Evolutionary conservation across 2,888 invertebrate genomes (phyloP), one percentile per base, ranked within the genome.

Genomic region (Amphiduros pacificus): DNA sequence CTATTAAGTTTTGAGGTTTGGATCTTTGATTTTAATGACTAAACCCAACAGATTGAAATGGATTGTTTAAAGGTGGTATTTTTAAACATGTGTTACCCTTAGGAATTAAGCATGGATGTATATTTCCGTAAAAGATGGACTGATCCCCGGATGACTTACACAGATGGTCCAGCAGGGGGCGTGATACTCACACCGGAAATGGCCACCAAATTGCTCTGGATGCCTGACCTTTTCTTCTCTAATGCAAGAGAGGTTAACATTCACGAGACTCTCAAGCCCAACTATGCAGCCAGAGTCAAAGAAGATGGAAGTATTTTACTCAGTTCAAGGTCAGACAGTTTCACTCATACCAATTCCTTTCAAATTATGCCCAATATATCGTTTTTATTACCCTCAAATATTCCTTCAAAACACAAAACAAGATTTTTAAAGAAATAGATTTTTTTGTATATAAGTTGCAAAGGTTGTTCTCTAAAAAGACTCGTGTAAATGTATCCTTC

Each of bases 71-170:
- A n/a, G n/a, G n/a, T n/a, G n/a, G n/a, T n/a, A n/a, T n/a, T n/a
- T n/a, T n/a, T n/a, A n/a, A n/a, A n/a, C n/a, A n/a, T 54, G 20
- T 29, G 5, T 4, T 22, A 11, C 11, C 22, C 41, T 6, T 41
- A 58, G 58, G 50, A 58, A 11, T 58, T 49, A 26, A n/a, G 50
- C 9, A 49, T 58, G 58, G 58, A 58, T 31, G 48, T 50, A 29
- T 58, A 26, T 36, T 50, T 48, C n/a, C 31, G 59, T 2, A 28
- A 36, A 2, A 1, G 1, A n/a, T 59, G 59, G 59, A 59, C 28
- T 20, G 59, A 59, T 32, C 52, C 51, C 26, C 32, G 59, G 17
- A 26, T 59, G 2, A 29, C 36, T 14, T 59, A 59, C 29, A 26
- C 22, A 17, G 59, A 40, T n/a, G 56, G 56, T 9, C 56, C 56